Conservation (phyloP, 2,113 vertebrate genomes). For the Tachysurus vachellii region DNA sequence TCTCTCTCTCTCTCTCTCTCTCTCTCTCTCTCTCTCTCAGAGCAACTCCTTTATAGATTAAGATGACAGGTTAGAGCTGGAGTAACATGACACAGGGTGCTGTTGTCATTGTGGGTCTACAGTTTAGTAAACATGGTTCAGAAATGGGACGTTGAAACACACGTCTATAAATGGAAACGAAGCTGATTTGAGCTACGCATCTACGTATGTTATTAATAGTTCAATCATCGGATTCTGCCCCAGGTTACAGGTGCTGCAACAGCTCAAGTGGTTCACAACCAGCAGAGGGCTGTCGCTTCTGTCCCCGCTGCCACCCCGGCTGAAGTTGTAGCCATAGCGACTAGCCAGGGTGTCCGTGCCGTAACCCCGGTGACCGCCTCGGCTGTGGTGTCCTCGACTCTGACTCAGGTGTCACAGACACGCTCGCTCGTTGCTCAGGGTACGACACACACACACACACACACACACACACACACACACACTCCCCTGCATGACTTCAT, state of each 20-base stretch:
- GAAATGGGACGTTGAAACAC: too few relatives aligned
- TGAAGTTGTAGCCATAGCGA: constrained; percentile 83
- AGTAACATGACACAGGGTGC: not conserved
- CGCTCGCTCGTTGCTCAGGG: constrained; percentile 83
- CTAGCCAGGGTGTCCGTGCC: constrained; percentile 79
- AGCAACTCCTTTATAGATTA: not conserved
- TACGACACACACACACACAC: constrained; percentile 44
- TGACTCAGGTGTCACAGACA: constrained; percentile 79
- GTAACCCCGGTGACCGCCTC: constrained; percentile 82
- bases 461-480: not conserved
- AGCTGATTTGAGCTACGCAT: not conserved
- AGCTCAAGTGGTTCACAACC: constrained; percentile 86
- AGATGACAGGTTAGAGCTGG: not conserved
- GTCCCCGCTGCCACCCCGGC: constrained; percentile 71
- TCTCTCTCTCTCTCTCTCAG: not conserved
- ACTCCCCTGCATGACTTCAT: too few relatives aligned
- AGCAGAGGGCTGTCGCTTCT: constrained; percentile 76
- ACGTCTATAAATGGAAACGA: not conserved
- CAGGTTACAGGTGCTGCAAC: constrained; percentile 76
- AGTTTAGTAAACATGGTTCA: not conserved
- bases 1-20: too few relatives aligned
- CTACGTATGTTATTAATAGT: too few relatives aligned
- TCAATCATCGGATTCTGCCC: not conserved
- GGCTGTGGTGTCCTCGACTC: constrained; percentile 81
- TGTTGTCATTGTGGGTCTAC: not conserved